Percentiles rank a stretch among this genome's conserved stretches.
Conservation (phyloP, 2,888 invertebrate genomes). For the Tolmerus cingulatus region DNA sequence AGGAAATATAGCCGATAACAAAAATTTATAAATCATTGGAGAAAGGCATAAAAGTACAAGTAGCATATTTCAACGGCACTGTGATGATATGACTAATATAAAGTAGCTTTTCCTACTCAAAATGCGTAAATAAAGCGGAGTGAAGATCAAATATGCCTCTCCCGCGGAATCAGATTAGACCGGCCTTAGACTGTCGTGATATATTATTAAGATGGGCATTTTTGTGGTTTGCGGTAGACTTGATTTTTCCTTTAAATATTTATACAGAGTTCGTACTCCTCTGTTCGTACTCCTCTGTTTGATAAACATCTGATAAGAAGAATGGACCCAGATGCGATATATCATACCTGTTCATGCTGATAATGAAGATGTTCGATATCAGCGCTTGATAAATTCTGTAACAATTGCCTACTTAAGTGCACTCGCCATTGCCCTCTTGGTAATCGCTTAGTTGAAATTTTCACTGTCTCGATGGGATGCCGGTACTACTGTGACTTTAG, state of each 20-base stretch:
- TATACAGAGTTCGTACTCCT: neutral
- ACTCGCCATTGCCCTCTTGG: neutral
- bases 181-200: neutral
- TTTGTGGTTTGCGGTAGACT: neutral
- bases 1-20: neutral
- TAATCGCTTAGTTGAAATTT: neutral
- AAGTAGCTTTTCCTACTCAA: neutral
- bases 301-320: conserved; percentile 21
- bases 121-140: neutral
- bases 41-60: neutral
- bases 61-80: neutral
- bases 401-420: conserved; percentile 2
- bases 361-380: conserved; percentile 21
- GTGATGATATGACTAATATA: neutral
- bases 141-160: neutral
- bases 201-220: neutral
- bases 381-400: conserved; percentile 22
- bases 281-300: conserved; percentile 1
- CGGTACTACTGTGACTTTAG: neutral
- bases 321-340: conserved; percentile 2
- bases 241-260: conserved; percentile 13
- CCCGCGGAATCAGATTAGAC: neutral
- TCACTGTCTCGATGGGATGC: neutral
- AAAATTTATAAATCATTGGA: neutral
- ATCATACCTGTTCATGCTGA: neutral